Evolutionary conservation across 2,797 vertebrate species (phyloP).

Genomic region (Sebastes trivittatus): DNA sequence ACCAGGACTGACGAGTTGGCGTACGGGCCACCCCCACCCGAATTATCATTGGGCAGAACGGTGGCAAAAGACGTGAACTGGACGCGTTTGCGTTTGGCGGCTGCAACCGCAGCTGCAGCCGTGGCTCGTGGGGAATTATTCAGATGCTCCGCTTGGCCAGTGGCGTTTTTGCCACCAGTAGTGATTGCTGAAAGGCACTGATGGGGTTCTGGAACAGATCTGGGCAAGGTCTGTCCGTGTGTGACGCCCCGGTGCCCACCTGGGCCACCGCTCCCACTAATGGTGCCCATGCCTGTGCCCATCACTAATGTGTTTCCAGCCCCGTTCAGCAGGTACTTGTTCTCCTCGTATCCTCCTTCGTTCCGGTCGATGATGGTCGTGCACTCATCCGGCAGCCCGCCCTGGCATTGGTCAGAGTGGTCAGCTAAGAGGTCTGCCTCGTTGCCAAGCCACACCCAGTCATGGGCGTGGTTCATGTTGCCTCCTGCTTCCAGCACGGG

Average conservation of each 20-base stretch:
- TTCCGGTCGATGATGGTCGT: slow-evolving; percentile 90
- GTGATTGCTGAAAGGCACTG: slow-evolving; percentile 79
- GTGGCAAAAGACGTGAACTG: slow-evolving; percentile 98
- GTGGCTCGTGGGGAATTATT: slow-evolving; percentile 85
- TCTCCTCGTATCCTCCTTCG: slow-evolving; percentile 90
- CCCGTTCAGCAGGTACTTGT: slow-evolving; percentile 93
- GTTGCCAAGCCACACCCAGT: slow-evolving; percentile 97
- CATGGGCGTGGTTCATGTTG: slow-evolving; percentile 95
- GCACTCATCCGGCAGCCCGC: slow-evolving; percentile 87
- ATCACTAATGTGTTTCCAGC: slow-evolving; percentile 69
- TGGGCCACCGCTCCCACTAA: slow-evolving; percentile 55
- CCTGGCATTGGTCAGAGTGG: slow-evolving; percentile 86
- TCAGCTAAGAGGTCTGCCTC: slow-evolving; percentile 92
- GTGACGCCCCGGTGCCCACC: slow-evolving; percentile 76
- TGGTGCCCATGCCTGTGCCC: slow-evolving; percentile 67
- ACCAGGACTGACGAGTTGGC: slow-evolving; percentile 71
- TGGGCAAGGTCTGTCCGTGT: slow-evolving; percentile 87
- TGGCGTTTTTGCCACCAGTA: slow-evolving; percentile 85
- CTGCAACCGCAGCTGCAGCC: slow-evolving; percentile 78
- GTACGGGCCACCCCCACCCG: slow-evolving; percentile 60
- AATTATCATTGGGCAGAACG: slow-evolving; percentile 90
- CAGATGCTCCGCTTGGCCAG: slow-evolving; percentile 82
- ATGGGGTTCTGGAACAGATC: slow-evolving; percentile 85
- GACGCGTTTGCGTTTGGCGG: slow-evolving; percentile 93
- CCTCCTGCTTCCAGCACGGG: slow-evolving; percentile 90